These are phyloP conservation scores for Ptychadena robeensis DNA, from an alignment of 2,797 vertebrate genomes.

Conservation along the genomic window DNA sequence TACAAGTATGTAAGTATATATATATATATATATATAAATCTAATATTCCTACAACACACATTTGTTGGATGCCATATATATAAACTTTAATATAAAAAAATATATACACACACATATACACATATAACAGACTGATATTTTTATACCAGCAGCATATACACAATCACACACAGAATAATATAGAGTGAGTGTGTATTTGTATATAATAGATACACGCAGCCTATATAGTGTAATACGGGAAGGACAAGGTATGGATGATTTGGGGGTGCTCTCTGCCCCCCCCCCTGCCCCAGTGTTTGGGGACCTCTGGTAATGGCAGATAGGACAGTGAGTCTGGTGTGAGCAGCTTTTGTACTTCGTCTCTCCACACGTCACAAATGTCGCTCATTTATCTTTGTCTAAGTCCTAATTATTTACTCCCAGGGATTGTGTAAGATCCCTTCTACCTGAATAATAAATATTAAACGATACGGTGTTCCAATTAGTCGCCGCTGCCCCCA, in stretches of 20 bases:
- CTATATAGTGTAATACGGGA: too few species aligned
- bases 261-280: too few species aligned
- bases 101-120: too few species aligned
- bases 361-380: constrained; percentile 89
- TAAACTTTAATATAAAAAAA: not conserved
- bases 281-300: constrained; percentile 20
- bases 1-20: constrained; percentile 2
- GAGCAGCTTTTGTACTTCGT: constrained; percentile 73
- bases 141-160: too few species aligned
- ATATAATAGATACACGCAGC: too few species aligned
- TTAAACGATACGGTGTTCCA: constrained; percentile 84
- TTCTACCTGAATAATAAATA: constrained; percentile 84
- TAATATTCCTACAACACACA: too few species aligned
- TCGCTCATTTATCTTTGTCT: constrained; percentile 91
- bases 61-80: too few species aligned
- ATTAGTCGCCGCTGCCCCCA: constrained; percentile 73
- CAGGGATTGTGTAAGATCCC: constrained; percentile 82
- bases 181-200: too few species aligned
- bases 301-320: constrained; percentile 27
- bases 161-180: too few species aligned
- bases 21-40: not conserved
- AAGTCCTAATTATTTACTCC: constrained; percentile 93
- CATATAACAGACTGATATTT: too few species aligned
- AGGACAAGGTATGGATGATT: too few species aligned
- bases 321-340: constrained; percentile 4